phyloP scores from a whole-genome alignment of 2,888 invertebrate species.

The Callyntrura guangdongensis region DNA sequence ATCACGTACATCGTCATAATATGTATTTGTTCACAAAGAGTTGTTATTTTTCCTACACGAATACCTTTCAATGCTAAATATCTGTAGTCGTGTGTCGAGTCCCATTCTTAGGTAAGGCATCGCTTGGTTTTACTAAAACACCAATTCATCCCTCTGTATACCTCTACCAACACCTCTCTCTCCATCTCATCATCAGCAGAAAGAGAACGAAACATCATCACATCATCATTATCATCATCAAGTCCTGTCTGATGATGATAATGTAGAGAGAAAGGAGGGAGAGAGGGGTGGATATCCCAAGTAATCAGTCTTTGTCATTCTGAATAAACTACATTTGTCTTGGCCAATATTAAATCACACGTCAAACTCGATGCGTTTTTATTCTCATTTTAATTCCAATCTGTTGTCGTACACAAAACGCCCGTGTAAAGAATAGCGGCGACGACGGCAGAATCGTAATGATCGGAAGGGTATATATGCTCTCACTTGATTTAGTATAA shows the following conservation, averaged over 20 bases:
- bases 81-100: no score
- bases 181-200: conserved; percentile 14
- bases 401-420: conserved; percentile 62
- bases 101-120: no score
- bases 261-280: conserved; percentile 34
- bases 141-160: no score
- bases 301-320: conserved; percentile 85
- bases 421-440: conserved; percentile 37
- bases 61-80: no score
- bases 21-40: neutral
- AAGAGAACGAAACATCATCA: conserved; percentile 64
- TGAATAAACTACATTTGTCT: conserved; percentile 84
- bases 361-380: conserved; percentile 75
- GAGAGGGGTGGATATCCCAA: conserved; percentile 82
- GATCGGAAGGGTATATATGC: neutral
- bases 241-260: conserved; percentile 18
- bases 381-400: conserved; percentile 71
- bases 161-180: no score
- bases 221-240: conserved; percentile 71
- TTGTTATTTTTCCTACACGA: neutral
- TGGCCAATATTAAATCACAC: conserved; percentile 84
- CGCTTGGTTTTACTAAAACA: no score
- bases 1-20: conserved; percentile 50
- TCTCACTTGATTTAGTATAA: conserved; percentile 56
- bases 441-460: conserved; percentile 54